Percentiles rank a stretch among this genome's conserved stretches.
Evolutionary conservation across 2,797 vertebrate species (phyloP).

Genomic region (Takifugu ocellatus): DNA sequence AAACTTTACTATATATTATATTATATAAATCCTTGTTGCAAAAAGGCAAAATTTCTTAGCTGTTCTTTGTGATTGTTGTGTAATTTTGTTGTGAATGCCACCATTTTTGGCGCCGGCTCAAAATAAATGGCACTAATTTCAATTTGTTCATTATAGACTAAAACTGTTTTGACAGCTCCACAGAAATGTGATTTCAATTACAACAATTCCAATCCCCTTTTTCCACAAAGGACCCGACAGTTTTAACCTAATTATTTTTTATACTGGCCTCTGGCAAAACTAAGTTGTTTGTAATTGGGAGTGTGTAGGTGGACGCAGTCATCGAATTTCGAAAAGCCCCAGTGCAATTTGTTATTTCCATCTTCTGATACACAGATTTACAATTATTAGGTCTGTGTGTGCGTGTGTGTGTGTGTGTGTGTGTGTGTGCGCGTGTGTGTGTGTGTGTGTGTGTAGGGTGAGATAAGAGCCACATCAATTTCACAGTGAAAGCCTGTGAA

Average conservation of each 20-base stretch:
- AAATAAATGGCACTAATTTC: not conserved
- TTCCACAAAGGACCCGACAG: no score
- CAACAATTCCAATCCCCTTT: no score
- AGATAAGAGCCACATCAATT: slow-evolving; percentile 32
- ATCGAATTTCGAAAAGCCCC: slow-evolving; percentile 19
- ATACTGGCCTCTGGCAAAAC: no score
- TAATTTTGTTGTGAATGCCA: no score
- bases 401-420: slow-evolving; percentile 7
- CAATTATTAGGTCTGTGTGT: slow-evolving; percentile 6
- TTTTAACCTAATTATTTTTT: no score
- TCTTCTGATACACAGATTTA: slow-evolving; percentile 31
- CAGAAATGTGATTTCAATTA: no score
- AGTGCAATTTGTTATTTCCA: slow-evolving; percentile 52
- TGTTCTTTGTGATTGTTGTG: no score
- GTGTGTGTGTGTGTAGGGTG: slow-evolving; percentile 15
- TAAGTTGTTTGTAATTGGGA: not conserved
- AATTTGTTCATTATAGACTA: no score
- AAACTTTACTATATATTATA: slow-evolving; percentile 4
- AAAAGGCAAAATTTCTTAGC: no score
- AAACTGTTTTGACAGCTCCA: no score
- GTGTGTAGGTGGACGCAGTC: not conserved
- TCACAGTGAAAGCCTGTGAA: slow-evolving; percentile 36
- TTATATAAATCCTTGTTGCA: no score
- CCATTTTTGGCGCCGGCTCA: no score
- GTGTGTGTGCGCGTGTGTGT: slow-evolving; percentile 21